Conservation (phyloP, 2,113 vertebrate species). For the Pedetes capensis region DNA sequence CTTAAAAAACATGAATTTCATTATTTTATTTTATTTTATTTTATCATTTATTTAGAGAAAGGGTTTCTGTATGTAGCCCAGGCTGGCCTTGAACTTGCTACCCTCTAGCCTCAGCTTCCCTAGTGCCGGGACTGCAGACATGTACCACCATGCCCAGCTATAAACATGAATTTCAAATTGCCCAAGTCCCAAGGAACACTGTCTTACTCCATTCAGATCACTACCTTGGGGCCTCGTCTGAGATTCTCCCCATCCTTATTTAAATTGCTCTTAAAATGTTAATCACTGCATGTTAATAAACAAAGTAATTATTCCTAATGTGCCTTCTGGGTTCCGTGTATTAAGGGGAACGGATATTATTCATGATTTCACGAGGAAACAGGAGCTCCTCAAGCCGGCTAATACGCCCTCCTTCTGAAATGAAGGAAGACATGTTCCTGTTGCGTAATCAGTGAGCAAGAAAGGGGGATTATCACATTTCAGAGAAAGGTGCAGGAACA, state of each 20-base stretch:
- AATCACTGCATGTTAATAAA: conserved; percentile 68
- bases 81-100: background rate
- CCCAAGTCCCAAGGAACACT: background rate
- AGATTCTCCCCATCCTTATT: conserved; percentile 37
- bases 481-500: conserved; percentile 32
- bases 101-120: background rate
- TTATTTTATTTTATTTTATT: background rate
- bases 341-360: conserved; percentile 37
- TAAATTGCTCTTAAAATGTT: conserved; percentile 67
- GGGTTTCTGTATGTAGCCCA: background rate
- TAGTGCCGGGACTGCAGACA: background rate
- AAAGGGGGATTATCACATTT: conserved; percentile 33
- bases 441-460: conserved; percentile 60
- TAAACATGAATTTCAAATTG: background rate
- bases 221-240: background rate
- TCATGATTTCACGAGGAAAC: conserved; percentile 48
- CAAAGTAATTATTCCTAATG: conserved; percentile 61
- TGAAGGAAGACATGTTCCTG: conserved; percentile 45
- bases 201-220: background rate
- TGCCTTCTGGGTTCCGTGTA: conserved; percentile 49
- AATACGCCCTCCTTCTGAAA: conserved; percentile 51
- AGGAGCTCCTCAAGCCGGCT: conserved; percentile 31
- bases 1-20: background rate
- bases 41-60: background rate
- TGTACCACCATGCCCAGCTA: background rate